Evolutionary conservation across 2,797 vertebrate genomes (phyloP).

Genomic region (Zalophus californianus): DNA sequence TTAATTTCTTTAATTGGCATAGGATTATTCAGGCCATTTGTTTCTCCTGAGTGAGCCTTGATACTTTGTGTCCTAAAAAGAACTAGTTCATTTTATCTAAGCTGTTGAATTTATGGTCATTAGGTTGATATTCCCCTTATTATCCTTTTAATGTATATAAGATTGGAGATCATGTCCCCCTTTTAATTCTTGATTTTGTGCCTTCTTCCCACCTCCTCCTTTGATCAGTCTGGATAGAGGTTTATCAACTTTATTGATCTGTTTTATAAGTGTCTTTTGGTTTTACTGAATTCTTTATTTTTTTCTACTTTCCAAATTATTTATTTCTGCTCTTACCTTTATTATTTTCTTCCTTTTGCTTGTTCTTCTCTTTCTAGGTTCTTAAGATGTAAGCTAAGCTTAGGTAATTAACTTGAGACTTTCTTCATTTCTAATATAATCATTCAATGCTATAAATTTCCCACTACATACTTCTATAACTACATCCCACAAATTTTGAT

Average conservation of each 20-base stretch:
- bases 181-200: background rate
- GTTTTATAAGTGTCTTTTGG: background rate
- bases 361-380: background rate
- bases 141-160: background rate
- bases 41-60: background rate
- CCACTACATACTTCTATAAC: background rate
- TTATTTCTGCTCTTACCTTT: background rate
- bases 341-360: conserved; percentile 13
- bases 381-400: background rate
- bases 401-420: background rate
- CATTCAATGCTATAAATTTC: background rate
- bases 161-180: background rate
- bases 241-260: background rate
- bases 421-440: background rate
- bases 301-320: background rate
- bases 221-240: background rate
- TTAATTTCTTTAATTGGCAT: background rate
- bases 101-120: background rate
- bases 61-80: background rate
- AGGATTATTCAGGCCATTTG: background rate
- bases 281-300: background rate
- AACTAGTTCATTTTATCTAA: background rate
- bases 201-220: fast-evolving
- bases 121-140: background rate
- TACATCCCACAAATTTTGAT: background rate